Conservation (phyloP, 2,888 invertebrate species). For the Cotesia congregata region DNA sequence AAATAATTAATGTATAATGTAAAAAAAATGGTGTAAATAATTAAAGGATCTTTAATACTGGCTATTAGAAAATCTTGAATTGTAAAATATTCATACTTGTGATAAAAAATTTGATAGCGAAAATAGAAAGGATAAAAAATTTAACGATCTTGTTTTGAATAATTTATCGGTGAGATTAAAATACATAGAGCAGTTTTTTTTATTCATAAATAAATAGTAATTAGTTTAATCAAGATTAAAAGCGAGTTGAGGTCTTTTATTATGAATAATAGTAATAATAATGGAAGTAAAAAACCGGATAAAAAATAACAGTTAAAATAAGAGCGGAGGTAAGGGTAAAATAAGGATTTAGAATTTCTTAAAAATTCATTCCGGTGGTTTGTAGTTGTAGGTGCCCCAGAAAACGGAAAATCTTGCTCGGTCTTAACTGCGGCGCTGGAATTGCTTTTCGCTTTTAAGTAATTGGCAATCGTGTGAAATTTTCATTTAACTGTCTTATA, state of each 20-base stretch:
- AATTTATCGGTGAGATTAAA: neutral
- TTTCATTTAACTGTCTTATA: slow-evolving; percentile 48
- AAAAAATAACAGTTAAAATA: slow-evolving; percentile 12
- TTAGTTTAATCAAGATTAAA: neutral
- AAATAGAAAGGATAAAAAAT: neutral
- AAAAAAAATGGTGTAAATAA: too few species aligned
- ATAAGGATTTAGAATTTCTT: slow-evolving; percentile 28
- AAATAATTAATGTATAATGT: too few species aligned
- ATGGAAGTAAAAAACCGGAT: neutral
- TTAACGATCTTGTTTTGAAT: neutral
- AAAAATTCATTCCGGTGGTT: slow-evolving; percentile 6
- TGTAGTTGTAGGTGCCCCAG: slow-evolving; percentile 23
- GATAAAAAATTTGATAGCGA: neutral
- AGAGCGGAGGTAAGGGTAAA: slow-evolving; percentile 17
- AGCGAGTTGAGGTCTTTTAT: neutral
- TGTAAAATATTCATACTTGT: neutral
- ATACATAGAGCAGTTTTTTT: neutral
- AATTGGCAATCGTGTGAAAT: slow-evolving; percentile 53
- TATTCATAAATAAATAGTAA: neutral
- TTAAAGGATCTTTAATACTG: too few species aligned
- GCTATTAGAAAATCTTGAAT: neutral
- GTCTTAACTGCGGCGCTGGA: slow-evolving; percentile 33
- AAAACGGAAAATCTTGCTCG: slow-evolving; percentile 28
- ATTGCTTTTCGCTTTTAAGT: slow-evolving; percentile 51
- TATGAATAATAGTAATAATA: neutral